phyloP scores from a whole-genome alignment of 2,888 invertebrate genomes.

The Tanytarsus gracilentus region DNA sequence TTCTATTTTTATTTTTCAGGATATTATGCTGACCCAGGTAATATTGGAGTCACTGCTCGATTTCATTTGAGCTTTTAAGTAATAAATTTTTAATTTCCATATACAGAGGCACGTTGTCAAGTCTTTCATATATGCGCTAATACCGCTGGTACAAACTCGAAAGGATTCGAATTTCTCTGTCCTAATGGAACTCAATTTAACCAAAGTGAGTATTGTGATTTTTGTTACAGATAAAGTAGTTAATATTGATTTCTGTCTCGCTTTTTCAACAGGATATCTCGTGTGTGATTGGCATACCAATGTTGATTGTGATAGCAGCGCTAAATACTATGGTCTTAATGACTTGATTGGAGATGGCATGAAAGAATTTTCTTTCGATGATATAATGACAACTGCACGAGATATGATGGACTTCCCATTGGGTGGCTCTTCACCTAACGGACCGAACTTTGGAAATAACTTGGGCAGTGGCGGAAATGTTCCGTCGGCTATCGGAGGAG shows the following conservation, averaged over 20 bases:
- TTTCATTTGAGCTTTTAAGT: no score
- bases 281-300: conserved; percentile 27
- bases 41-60: no score
- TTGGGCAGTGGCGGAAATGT: conserved; percentile 36
- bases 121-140: conserved; percentile 21
- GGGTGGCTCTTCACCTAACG: conserved; percentile 32
- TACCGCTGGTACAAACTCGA: conserved; percentile 33
- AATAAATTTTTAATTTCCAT: no score
- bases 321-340: conserved; percentile 14
- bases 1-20: not conserved
- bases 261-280: conserved; percentile 1
- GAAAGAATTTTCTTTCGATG: not conserved
- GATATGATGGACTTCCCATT: conserved; percentile 30
- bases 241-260: not conserved
- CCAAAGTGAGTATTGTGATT: conserved; percentile 53
- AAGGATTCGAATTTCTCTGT: conserved; percentile 71
- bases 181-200: conserved; percentile 50
- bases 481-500: conserved; percentile 31
- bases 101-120: conserved; percentile 25
- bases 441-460: conserved; percentile 32
- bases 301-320: conserved; percentile 17
- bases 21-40: conserved; percentile 27
- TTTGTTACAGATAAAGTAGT: conserved; percentile 65
- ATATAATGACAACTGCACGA: conserved; percentile 10
- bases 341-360: conserved; percentile 14